Conservation (phyloP, 2,113 vertebrate species). For the Osmerus mordax region DNA sequence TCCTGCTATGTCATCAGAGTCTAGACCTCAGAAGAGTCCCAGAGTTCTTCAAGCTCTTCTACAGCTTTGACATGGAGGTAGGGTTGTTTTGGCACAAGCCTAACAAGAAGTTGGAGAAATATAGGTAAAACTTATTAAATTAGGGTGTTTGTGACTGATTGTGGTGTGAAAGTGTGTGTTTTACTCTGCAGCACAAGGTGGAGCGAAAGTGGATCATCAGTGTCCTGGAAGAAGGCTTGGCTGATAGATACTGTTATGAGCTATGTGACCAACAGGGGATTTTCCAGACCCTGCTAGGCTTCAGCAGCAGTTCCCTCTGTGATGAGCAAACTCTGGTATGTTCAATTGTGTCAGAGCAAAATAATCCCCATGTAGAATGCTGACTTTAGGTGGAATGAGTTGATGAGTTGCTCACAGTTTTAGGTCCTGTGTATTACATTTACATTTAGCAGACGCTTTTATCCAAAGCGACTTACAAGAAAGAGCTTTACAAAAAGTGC, state of each 20-base stretch:
- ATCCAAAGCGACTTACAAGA: too few relatives aligned
- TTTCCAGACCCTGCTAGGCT: constrained; percentile 81
- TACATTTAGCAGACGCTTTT: too few relatives aligned
- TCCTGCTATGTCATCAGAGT: constrained; percentile 85
- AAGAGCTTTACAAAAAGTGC: too few relatives aligned
- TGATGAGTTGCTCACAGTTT: too few relatives aligned
- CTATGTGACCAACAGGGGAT: constrained; percentile 82
- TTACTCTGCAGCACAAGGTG: constrained; percentile 73
- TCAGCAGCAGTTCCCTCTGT: constrained; percentile 82
- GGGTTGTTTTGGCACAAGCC: neutral
- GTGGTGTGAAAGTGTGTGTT: neutral
- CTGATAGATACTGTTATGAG: constrained; percentile 79
- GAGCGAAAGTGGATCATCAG: constrained; percentile 86
- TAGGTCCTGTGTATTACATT: too few relatives aligned
- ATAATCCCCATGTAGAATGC: too few relatives aligned
- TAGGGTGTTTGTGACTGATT: neutral
- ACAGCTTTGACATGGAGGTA: constrained; percentile 89
- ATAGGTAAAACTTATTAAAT: neutral
- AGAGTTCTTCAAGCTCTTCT: constrained; percentile 92
- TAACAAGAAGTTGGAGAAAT: neutral
- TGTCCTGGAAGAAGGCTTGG: constrained; percentile 81
- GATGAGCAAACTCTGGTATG: constrained; percentile 78
- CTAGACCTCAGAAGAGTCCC: constrained; percentile 87
- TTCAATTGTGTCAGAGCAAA: neutral
- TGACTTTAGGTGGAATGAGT: too few relatives aligned